Evolutionary conservation across 1,140 invertebrate species (phyloP), one percentile per base, ranked within the genome.

Genomic region (Diachasmimorpha longicaudata): DNA sequence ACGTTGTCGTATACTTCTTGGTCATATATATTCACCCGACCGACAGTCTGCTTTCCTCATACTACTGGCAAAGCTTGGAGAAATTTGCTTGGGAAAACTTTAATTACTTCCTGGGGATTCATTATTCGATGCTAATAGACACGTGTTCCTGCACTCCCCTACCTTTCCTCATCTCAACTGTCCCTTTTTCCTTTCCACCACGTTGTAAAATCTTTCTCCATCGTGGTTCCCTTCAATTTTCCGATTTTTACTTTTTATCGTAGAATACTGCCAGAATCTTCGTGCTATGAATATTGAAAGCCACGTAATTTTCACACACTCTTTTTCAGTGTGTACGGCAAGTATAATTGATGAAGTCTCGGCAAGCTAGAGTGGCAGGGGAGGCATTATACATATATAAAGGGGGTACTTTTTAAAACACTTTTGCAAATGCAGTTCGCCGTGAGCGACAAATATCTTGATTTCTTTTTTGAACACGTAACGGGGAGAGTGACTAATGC

Each of bases 81-180:
- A 81, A 81, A 83, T 85, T 84, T 81, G 74, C 82, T 80, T 70
- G 79, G 73, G 79, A 79, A 85, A 85, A 85, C 83, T 85, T 85
- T 85, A 85, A 85, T 85, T 85, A 85, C 84, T 85, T 85, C 77
- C 82, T 77, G 78, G 81, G 78, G 82, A 85, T 84, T 85, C 84
- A 85, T 85, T 85, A 85, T 81, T 85, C 80, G 81, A 85, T 85
- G 84, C 82, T 85, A 85, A 85, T 85, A 82, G 83, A 85, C 83
- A 83, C 81, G 80, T 81, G 79, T 85, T 81, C 31, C 36, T 58
- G 8, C 21, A 23, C 67, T 19, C 16, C 16, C 21, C 23, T 19
- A 67, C 16, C 21, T 63, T 68, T 44, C 4, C 36, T 68, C 25
- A 37, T 68, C 36, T 13, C n/a, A 68, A 68, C 36, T 68, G 36